Evolutionary conservation across 2,888 invertebrate genomes (phyloP).

Genomic region (Volucella inflata): DNA sequence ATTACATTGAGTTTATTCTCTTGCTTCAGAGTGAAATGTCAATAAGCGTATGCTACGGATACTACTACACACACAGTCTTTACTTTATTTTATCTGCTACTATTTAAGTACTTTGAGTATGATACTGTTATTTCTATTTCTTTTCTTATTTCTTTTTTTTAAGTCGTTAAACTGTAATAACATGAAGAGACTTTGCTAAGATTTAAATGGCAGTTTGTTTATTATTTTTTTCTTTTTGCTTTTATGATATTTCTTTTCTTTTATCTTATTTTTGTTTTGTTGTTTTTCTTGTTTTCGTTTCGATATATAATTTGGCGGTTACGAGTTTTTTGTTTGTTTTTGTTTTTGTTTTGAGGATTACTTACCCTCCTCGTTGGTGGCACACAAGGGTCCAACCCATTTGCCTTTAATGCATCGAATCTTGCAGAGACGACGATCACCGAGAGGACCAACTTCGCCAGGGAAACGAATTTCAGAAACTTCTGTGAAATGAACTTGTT

Average conservation of each 20-base stretch:
- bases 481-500: slow-evolving; percentile 83
- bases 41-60: slow-evolving; percentile 46
- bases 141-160: slow-evolving; percentile 41
- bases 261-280: too few relatives aligned
- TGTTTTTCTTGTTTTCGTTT: slow-evolving; percentile 43
- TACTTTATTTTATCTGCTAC: slow-evolving; percentile 58
- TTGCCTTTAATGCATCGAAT: slow-evolving; percentile 93
- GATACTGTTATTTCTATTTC: slow-evolving; percentile 5
- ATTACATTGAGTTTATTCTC: slow-evolving; percentile 74
- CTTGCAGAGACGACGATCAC: slow-evolving; percentile 90
- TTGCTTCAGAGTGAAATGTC: slow-evolving; percentile 52
- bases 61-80: slow-evolving; percentile 65
- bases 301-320: slow-evolving; percentile 62
- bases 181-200: slow-evolving; percentile 64
- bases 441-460: slow-evolving; percentile 90
- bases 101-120: slow-evolving; percentile 31
- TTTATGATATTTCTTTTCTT: too few relatives aligned
- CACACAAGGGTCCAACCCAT: slow-evolving; percentile 93
- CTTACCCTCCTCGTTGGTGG: slow-evolving; percentile 88
- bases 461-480: slow-evolving; percentile 86
- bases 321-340: slow-evolving; percentile 54
- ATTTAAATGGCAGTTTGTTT: slow-evolving; percentile 59
- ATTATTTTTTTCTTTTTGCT: slow-evolving; percentile 36
- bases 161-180: slow-evolving; percentile 70
- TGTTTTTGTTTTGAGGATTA: slow-evolving; percentile 76